Base-by-base conservation (phyloP, 2,113 vertebrate species). In the Engystomops pustulosus region DNA sequence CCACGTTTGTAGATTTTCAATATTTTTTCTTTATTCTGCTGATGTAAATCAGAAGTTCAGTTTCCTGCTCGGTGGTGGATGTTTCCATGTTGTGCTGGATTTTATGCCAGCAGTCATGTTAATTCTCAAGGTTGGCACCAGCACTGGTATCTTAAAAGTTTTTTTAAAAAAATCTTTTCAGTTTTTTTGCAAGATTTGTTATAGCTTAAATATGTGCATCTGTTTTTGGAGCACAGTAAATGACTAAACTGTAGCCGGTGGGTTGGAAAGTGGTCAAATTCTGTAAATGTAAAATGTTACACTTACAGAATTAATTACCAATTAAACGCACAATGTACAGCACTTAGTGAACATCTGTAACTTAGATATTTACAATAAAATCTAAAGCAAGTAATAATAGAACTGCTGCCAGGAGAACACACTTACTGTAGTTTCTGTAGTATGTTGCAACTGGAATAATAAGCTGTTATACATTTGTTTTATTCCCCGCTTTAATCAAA, bases 11-110 rank as follows among this genome's bases (percentile, higher is more conserved):
- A 49, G 36, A 5, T 67, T 65, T 38, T 49, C 15, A 17, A 80
- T 47, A 32, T 5, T 65, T 4, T 67, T 44, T 67, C 34, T 60
- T 80, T 32, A 25, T 27, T 80, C 25, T 67, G 55, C 20, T 68
- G 20, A 47, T 32, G 34, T 45, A 60, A 62, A 79, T 69, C 17
- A 69, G 14, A 79, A 38, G 79, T 81, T 88, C 88, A 86, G 74
- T 84, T 75, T 67, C 34, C 69, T 70, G 23, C 47, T 82, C 85
- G 85, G 84, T 45, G 65, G 91, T 86, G 44, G 80, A 89, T 67
- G 62, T 15, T 32, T 86, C 87, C 88, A 88, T 85, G 34, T 67
- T 34, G 80, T 53, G 80, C 88, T 88, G 65, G 77, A 67, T 67
- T 32, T 41, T 85, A 81, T 30, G 83, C 86, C 67, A 0, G 0